phyloP scores from a whole-genome alignment of 2,888 invertebrate genomes.

The Cylloceria caligata region DNA sequence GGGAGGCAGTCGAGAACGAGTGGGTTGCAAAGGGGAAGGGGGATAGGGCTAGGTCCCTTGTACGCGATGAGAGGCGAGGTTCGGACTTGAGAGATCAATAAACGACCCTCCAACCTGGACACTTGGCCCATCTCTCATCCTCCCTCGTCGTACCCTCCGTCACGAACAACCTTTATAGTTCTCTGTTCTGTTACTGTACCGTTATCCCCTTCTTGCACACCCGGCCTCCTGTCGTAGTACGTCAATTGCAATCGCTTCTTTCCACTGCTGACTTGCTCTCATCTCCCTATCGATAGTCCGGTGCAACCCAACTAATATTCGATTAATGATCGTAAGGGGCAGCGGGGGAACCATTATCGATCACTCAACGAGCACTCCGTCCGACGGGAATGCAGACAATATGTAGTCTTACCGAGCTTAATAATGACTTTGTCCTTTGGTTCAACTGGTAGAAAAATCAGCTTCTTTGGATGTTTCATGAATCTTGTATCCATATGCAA shows the following conservation, averaged over 20 bases:
- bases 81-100: constrained; percentile 85
- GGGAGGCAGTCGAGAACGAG: constrained; percentile 61
- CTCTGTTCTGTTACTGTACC: constrained; percentile 33
- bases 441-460: too few relatives aligned
- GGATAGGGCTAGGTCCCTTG: constrained; percentile 80
- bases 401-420: background rate
- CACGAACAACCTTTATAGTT: constrained; percentile 75
- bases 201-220: background rate
- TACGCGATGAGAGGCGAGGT: constrained; percentile 80
- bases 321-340: constrained; percentile 53
- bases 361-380: background rate
- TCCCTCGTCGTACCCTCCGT: constrained; percentile 76
- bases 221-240: constrained; percentile 14
- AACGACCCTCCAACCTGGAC: constrained; percentile 84
- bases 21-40: constrained; percentile 74
- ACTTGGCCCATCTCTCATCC: constrained; percentile 74
- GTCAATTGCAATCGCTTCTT: constrained; percentile 62
- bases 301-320: constrained; percentile 2
- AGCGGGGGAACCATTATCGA: constrained; percentile 16
- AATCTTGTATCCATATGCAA: too few relatives aligned
- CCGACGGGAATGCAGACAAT: background rate
- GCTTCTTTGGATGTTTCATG: too few relatives aligned
- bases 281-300: constrained; percentile 16
- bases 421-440: background rate
- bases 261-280: constrained; percentile 42